A percentile compares a stretch with the other conserved stretches of the same genome.
Conservation (phyloP, 2,113 vertebrate genomes). For the Speoplatyrhinus poulsoni region DNA sequence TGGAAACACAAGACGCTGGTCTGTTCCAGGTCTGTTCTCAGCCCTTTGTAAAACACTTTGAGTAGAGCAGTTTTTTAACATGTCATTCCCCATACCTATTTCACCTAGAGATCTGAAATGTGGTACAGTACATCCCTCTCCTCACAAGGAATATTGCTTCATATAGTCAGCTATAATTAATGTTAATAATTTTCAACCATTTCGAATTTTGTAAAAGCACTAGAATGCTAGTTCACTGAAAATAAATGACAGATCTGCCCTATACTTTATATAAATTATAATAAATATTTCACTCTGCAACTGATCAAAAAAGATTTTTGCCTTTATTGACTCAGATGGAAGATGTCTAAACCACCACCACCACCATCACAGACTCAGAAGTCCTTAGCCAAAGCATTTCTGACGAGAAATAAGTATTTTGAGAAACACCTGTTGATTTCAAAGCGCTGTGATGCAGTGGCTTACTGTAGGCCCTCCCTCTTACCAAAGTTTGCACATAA, state of each 20-base stretch:
- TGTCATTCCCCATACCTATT: too few species aligned
- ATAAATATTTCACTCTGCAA: background rate
- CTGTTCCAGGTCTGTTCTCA: slow-evolving; percentile 10
- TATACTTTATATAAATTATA: too few species aligned
- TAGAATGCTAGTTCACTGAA: too few species aligned
- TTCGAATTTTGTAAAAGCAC: too few species aligned
- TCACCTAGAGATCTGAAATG: too few species aligned
- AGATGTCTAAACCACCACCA: background rate
- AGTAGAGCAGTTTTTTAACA: background rate
- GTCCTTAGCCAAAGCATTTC: slow-evolving; percentile 40
- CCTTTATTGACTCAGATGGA: background rate
- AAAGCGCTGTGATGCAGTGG: slow-evolving; percentile 64
- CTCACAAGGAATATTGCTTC: too few species aligned
- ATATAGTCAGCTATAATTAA: background rate
- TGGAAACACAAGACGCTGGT: slow-evolving; percentile 12
- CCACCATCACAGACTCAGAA: slow-evolving; percentile 22
- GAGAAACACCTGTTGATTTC: slow-evolving; percentile 72
- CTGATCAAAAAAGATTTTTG: background rate
- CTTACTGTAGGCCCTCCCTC: slow-evolving; percentile 41
- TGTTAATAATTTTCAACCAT: too few species aligned
- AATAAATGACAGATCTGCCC: too few species aligned
- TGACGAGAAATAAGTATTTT: slow-evolving; percentile 51
- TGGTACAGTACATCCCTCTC: too few species aligned
- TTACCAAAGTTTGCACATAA: slow-evolving; percentile 42
- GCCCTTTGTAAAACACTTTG: background rate